A percentile compares a stretch with the other conserved stretches of the same genome.
Evolutionary conservation across 2,888 invertebrate genomes (phyloP).

Genomic region (Apodemia hepburni): DNA sequence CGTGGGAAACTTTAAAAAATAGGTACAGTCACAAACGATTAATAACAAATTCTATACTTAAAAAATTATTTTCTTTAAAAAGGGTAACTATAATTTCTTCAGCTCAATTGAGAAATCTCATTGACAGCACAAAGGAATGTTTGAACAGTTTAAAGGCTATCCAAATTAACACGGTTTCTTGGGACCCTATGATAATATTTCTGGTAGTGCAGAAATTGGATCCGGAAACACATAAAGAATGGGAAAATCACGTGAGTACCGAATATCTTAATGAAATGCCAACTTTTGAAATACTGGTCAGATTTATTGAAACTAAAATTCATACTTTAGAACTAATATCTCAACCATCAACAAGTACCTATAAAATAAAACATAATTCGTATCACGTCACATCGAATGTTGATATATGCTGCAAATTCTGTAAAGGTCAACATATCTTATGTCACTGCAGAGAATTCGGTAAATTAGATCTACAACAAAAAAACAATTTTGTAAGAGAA

Average conservation of each 20-base stretch:
- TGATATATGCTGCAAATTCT: conserved; percentile 18
- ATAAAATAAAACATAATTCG: conserved; percentile 1
- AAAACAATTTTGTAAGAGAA: conserved; percentile 21
- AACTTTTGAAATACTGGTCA: conserved; percentile 23
- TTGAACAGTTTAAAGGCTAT: conserved; percentile 28
- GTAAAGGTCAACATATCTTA: conserved; percentile 23
- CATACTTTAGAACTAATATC: conserved; percentile 25
- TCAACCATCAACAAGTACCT: background rate
- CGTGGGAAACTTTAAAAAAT: conserved; percentile 29
- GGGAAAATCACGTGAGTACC: conserved; percentile 29
- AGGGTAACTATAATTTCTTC: conserved; percentile 27
- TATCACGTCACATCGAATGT: conserved; percentile 4
- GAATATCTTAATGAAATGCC: conserved; percentile 24
- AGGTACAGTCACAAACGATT: conserved; percentile 32
- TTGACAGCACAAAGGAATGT: conserved; percentile 29
- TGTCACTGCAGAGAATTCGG: conserved; percentile 26
- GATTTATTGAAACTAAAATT: conserved; percentile 27
- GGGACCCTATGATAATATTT: conserved; percentile 35
- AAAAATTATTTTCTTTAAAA: conserved; percentile 30
- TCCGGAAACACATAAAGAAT: conserved; percentile 31
- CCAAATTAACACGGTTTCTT: conserved; percentile 29
- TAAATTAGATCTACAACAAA: conserved; percentile 19
- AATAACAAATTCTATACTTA: conserved; percentile 30
- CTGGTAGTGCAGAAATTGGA: conserved; percentile 34
- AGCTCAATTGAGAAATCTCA: conserved; percentile 29